Evolutionary conservation across 2,113 vertebrate genomes (phyloP).

Genomic region (Eclectus roratus): DNA sequence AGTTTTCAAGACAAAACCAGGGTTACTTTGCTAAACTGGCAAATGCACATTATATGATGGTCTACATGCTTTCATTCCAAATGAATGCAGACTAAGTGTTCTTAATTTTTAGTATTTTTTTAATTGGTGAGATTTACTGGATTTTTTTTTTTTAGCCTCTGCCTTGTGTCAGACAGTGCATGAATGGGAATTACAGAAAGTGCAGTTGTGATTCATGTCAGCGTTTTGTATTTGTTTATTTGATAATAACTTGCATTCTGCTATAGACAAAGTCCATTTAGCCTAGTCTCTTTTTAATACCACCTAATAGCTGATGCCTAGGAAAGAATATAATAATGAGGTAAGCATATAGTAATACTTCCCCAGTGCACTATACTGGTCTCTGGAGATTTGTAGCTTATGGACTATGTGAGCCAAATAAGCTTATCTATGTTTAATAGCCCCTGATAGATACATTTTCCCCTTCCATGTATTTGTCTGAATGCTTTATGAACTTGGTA

Average conservation of each 20-base stretch:
- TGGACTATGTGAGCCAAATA: neutral
- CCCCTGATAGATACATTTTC: neutral
- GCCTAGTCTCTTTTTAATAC: neutral
- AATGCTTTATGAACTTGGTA: neutral
- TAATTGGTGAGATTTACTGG: neutral
- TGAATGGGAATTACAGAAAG: neutral
- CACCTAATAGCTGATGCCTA: neutral
- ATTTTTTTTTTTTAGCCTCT: neutral
- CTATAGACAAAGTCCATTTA: neutral
- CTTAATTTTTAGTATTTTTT: neutral
- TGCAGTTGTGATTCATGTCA: neutral
- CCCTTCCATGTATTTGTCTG: neutral
- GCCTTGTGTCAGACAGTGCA: neutral
- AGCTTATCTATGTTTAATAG: conserved; percentile 25
- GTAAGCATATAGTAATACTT: neutral
- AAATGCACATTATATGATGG: neutral
- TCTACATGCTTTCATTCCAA: neutral
- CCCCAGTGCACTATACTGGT: neutral
- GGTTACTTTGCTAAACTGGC: neutral
- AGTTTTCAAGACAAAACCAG: neutral
- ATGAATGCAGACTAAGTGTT: neutral
- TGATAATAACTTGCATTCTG: neutral
- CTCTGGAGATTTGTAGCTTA: neutral
- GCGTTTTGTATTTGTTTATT: neutral
- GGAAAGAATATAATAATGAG: neutral